Conservation (phyloP, 2,888 invertebrate genomes). For the Archips crataeganus region DNA sequence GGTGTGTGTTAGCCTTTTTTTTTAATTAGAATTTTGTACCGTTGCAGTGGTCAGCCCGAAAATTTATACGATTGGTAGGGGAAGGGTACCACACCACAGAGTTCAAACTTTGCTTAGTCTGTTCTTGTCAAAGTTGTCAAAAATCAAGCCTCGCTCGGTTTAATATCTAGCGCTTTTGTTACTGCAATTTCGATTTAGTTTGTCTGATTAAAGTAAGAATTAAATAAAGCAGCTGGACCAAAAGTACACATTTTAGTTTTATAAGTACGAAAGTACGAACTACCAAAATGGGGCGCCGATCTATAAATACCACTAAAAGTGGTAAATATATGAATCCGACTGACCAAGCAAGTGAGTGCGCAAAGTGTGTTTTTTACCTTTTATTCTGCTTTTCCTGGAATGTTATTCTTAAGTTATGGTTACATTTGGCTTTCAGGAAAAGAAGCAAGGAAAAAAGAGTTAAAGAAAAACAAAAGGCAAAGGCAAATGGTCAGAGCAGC, state of each 20-base stretch:
- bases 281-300: slow-evolving; percentile 95
- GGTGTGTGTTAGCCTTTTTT: too few relatives aligned
- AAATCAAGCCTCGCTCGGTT: neutral
- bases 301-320: slow-evolving; percentile 99
- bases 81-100: too few relatives aligned
- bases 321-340: slow-evolving; percentile 99
- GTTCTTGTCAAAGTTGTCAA: neutral
- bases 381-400: neutral
- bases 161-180: neutral
- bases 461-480: slow-evolving; percentile 99
- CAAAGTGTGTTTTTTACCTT: slow-evolving; percentile 6
- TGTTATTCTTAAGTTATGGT: neutral
- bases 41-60: too few relatives aligned
- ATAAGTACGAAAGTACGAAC: slow-evolving; percentile 30
- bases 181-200: neutral
- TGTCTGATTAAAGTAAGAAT: neutral
- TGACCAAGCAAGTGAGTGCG: slow-evolving; percentile 97
- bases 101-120: neutral
- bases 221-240: neutral
- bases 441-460: slow-evolving; percentile 98
- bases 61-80: too few relatives aligned
- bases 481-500: slow-evolving; percentile 98
- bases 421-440: slow-evolving; percentile 88
- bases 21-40: too few relatives aligned
- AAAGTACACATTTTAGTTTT: slow-evolving; percentile 2